Evolutionary conservation across 1,140 invertebrate species (phyloP).

Genomic region (Venturia canescens): DNA sequence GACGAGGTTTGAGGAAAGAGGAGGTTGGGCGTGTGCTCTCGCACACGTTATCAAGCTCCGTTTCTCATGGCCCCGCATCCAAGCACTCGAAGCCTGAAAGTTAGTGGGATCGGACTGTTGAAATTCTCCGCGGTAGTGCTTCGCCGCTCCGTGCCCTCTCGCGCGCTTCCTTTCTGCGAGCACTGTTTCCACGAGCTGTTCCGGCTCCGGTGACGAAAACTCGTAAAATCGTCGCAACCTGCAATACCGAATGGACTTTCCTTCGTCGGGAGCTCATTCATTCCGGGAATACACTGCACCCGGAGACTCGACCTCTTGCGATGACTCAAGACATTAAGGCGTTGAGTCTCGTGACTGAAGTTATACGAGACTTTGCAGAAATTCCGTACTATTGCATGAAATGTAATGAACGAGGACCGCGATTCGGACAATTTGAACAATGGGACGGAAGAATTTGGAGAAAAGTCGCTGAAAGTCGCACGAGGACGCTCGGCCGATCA

Average conservation of each 20-base stretch:
- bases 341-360: too few species aligned
- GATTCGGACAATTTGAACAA: too few species aligned
- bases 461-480: too few species aligned
- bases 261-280: constrained; percentile 10
- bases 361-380: too few species aligned
- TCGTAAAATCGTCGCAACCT: constrained; percentile 8
- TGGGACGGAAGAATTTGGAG: too few species aligned
- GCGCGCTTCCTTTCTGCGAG: not conserved
- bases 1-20: constrained; percentile 6
- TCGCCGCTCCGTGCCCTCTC: not conserved
- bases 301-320: too few species aligned
- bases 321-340: too few species aligned
- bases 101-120: constrained; percentile 30
- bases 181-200: too few species aligned
- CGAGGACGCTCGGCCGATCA: too few species aligned
- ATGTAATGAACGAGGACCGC: too few species aligned
- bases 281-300: not conserved
- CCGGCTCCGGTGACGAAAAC: not conserved
- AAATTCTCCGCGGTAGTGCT: constrained; percentile 26
- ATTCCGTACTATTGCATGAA: too few species aligned
- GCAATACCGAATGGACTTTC: constrained; percentile 32
- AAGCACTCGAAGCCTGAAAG: not conserved
- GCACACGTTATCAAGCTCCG: constrained; percentile 2
- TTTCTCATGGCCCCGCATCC: not conserved
- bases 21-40: not conserved